Conservation (phyloP, 2,888 invertebrate species). For the Sphaerophoria rueppellii region DNA sequence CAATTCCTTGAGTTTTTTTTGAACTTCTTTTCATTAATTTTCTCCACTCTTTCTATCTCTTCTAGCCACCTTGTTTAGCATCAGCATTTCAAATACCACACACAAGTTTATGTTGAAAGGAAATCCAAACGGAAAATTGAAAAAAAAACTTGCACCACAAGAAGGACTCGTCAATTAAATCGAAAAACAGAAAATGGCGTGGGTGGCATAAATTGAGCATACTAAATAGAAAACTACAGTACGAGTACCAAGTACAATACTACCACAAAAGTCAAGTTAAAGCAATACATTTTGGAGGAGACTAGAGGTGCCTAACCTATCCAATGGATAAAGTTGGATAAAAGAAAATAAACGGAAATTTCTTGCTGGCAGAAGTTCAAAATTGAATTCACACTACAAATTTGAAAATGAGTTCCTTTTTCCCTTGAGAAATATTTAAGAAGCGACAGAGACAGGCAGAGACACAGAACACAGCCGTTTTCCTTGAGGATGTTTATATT, state of each 20-base stretch:
- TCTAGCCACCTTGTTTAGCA: not conserved
- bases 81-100: not conserved
- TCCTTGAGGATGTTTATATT: not conserved
- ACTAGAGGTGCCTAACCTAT: not conserved
- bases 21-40: slow-evolving; percentile 32
- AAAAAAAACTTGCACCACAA: slow-evolving; percentile 44
- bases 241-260: not conserved
- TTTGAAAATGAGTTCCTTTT: slow-evolving; percentile 61
- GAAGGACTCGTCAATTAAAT: slow-evolving; percentile 69
- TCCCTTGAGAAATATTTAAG: slow-evolving; percentile 9
- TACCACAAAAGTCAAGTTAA: slow-evolving; percentile 1
- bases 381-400: slow-evolving; percentile 68
- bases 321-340: slow-evolving; percentile 34
- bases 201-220: slow-evolving; percentile 38
- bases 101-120: slow-evolving; percentile 33
- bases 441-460: not conserved
- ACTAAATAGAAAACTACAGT: slow-evolving; percentile 16
- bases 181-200: slow-evolving; percentile 48
- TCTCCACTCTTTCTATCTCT: not conserved
- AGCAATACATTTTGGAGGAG: not conserved
- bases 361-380: slow-evolving; percentile 71
- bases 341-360: slow-evolving; percentile 58
- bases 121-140: slow-evolving; percentile 41
- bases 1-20: slow-evolving; percentile 36
- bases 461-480: slow-evolving; percentile 18